phyloP scores from a whole-genome alignment of 2,113 vertebrate species.

The Sakesphorus luctuosus region DNA sequence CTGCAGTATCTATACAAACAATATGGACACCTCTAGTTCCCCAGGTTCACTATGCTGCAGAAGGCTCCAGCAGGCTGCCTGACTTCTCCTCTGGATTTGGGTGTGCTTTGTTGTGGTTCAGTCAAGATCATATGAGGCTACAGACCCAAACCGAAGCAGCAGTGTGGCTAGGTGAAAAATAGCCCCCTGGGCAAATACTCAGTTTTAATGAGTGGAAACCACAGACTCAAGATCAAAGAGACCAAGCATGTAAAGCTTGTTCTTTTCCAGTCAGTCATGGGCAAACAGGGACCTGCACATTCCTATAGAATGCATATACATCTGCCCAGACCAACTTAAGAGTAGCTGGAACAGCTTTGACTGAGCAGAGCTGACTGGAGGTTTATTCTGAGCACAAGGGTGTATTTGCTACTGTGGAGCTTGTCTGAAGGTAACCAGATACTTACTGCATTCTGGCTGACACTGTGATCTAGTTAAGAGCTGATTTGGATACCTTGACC shows the following conservation, averaged over 20 bases:
- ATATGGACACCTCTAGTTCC: not conserved
- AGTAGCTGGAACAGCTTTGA: not conserved
- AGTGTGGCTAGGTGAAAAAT: not conserved
- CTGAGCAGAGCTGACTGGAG: not conserved
- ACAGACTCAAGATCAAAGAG: not conserved
- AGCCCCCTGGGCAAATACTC: not conserved
- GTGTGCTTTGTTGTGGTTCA: not conserved
- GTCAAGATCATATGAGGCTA: not conserved
- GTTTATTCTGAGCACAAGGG: not conserved
- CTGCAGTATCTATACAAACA: not conserved
- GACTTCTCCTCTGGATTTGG: not conserved
- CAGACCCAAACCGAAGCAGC: not conserved
- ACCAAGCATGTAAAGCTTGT: not conserved
- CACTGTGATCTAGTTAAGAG: not conserved
- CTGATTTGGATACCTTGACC: not conserved
- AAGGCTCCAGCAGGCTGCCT: not conserved
- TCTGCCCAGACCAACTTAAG: not conserved
- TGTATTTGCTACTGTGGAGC: not conserved
- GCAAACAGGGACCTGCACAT: not conserved
- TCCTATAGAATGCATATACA: not conserved
- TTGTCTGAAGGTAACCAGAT: not conserved
- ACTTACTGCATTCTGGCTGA: not conserved
- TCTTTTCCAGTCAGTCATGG: not conserved
- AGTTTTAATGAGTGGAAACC: not conserved
- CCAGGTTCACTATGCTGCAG: not conserved